Evolutionary conservation across 2,797 vertebrate species (phyloP), one percentile per base, ranked within the genome.

Genomic region (Enteromius unitaeniatus): DNA sequence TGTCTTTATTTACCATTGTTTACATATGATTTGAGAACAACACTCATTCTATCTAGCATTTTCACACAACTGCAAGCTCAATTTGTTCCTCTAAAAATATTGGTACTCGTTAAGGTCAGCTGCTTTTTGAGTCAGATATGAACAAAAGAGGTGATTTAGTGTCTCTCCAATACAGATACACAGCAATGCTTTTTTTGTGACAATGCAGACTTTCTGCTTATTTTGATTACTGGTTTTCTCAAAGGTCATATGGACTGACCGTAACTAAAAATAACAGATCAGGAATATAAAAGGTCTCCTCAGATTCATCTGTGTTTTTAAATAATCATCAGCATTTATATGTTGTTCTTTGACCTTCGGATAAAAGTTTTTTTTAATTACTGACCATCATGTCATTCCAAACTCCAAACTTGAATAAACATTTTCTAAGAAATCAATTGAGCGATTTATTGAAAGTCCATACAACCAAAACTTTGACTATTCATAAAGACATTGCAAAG

Each of bases 51-150:
- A 13, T 1, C 15, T 42, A 23, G 1, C 7, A 49, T 49, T 34
- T 64, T 49, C 60, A 78, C 6, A 65, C 62, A 67, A 17, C 73
- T 58, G 11, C 40, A 72, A 72, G 49, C 45, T 79, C 13, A 34
- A 23, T 11, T 62, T 62, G n/a, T 77, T 28, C 7, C 37, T 40
- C 6, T 40, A 40, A 40, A 40, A 40, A 7, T 37, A 37, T 37
- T 37, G 75, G 14, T n/a, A 31, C 15, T 64, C 64, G 23, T 64
- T 23, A 78, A 78, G 58, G 76, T 78, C 40, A 64, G 34, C 23
- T 21, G 2, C 4, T 26, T 67, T 40, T 13, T 53, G 19, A 60
- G 58, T 23, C 23, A 64, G 5, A 64, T 28, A 64, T 64, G 4
- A 78, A 78, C 14, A 31, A 78, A 19, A 64, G 5, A 40, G 9